These are phyloP conservation scores for Troides aeacus DNA, from an alignment of 2,888 invertebrate species.

Conservation along the genomic window DNA sequence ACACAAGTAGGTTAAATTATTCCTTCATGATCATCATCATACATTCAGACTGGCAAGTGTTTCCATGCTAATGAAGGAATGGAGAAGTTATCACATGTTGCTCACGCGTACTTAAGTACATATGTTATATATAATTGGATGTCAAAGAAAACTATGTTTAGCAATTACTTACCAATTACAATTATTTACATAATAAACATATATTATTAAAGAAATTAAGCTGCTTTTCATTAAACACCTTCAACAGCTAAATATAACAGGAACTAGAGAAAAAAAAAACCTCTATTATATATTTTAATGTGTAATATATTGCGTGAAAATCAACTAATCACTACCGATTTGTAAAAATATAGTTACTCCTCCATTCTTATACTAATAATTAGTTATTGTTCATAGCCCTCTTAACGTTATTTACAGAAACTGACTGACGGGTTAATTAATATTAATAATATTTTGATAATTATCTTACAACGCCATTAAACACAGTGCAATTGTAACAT, in stretches of 20 bases:
- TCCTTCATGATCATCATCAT: constrained; percentile 1
- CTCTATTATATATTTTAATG: neutral
- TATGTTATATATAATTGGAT: constrained; percentile 8
- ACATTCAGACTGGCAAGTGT: constrained; percentile 9
- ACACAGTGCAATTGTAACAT: constrained; percentile 25
- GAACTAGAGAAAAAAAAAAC: neutral
- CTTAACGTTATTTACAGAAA: constrained; percentile 23
- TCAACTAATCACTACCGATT: constrained; percentile 20
- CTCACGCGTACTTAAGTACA: constrained; percentile 23
- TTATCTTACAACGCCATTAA: constrained; percentile 1
- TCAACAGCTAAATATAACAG: neutral
- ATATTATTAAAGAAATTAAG: neutral
- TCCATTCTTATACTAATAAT: constrained; percentile 16
- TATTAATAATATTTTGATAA: neutral
- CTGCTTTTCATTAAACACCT: neutral
- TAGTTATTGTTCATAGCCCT: constrained; percentile 13
- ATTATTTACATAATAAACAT: constrained; percentile 17
- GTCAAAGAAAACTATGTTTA: neutral
- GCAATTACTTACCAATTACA: constrained; percentile 4
- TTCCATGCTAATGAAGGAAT: constrained; percentile 7
- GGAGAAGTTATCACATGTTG: constrained; percentile 15
- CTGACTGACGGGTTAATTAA: neutral
- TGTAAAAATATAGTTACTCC: constrained; percentile 25
- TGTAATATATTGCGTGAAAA: neutral
- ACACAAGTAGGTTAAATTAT: neutral